Evolutionary conservation across 2,797 vertebrate species (phyloP), one percentile per base, ranked within the genome.

Genomic region (Eidolon dupreanum): DNA sequence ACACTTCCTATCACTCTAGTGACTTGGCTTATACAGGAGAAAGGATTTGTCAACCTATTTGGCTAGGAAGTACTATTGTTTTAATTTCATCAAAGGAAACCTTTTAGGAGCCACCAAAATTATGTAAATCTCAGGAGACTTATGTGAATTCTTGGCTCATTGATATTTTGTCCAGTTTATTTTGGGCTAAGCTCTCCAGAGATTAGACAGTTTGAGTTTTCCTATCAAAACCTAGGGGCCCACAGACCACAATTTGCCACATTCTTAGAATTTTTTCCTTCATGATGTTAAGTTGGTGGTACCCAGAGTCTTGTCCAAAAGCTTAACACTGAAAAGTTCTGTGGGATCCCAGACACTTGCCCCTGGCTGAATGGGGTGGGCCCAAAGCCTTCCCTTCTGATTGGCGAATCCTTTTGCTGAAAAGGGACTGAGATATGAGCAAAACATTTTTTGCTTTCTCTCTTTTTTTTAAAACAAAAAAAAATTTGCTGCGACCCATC

Each of bases 121-220:
- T 0, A 28, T 10, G 2, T 38, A 84, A 84, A 84, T 77, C 28
- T 61, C n/a, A 59, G 59, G 9, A 38, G 75, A 49, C 20, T 16
- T 83, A 28, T 33, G 15, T 73, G 61, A 96, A 94, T 41, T 61
- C 65, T 31, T 55, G 46, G 10, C 11, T 92, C 26, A 53, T 1
- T 92, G 86, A 78, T 70, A 79, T 78, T 95, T 91, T n/a, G 15
- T 75, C 51, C 46, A 78, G 46, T 63, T 83, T 89, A 75, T 92
- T 36, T 88, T 91, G 41, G 51, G 26, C 24, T 74, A 66, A 77
- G 13, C 12, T 55, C 38, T 74, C 28, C 31, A 81, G 87, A 93
- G 70, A 81, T 3, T 71, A n/a, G 43, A 82, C 12, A 28, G 26
- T 43, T 86, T 65, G 33, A 79, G 49, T 88, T 93, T 82, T 8